Base-by-base conservation (phyloP, 2,888 invertebrate genomes). In the Macaria notata region DNA sequence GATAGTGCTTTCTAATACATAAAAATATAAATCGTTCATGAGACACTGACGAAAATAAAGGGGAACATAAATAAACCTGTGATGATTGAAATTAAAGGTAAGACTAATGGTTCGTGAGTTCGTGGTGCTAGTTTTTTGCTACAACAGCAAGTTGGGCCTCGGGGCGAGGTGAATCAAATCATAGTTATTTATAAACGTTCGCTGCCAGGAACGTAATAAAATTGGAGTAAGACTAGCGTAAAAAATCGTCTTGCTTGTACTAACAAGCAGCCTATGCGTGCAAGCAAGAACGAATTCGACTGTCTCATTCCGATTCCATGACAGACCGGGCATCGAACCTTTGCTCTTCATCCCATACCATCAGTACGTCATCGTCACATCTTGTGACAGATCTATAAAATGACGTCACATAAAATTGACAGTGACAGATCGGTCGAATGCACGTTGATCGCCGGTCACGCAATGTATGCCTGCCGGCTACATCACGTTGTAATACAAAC, bases 121-220 rank as follows among this genome's bases (percentile, higher is more conserved):
- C 78, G 81, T 86, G 88, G 89, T 81, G 89, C 90, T 90, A 91
- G 68, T 88, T 90, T 90, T 89, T 90, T 91, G 86, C 90, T 90
- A 90, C 90, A 90, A 90, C 90, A 89, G 83, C 76, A 39, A 54
- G 39, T 58, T 55, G 42, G 61, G 60, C 62, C 64, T 65, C 62
- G 63, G 62, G 57, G 60, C 58, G 54, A 56, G 59, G 49, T 54
- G 62, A 68, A 49, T 55, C 46, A 19, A 19, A 19, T 19, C 19
- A 19, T 19, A 19, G 19, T 19, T 19, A 19, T 19, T 19, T 19
- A 1, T 19, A 19, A 19, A 19, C 19, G 19, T 19, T 19, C 19
- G 19, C 19, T 19, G 19, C 19, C 19, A 19, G 19, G 19, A 19
- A 19, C 19, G 19, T 19, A 19, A 19, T 19, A 19, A 19, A 19